Conservation (phyloP, 2,888 invertebrate species). For the Nemotelus nigrinus region DNA sequence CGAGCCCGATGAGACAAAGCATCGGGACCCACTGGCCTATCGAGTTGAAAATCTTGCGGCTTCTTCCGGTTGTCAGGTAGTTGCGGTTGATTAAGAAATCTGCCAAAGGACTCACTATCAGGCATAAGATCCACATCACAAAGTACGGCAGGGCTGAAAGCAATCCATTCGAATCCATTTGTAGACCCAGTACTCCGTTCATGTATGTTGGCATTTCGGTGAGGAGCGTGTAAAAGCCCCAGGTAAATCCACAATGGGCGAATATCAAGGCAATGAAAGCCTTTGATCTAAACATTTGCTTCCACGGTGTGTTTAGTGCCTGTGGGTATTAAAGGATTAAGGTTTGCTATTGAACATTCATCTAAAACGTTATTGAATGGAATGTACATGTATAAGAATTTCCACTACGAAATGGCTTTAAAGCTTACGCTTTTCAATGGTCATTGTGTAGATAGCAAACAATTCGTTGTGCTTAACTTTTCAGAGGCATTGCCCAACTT, state of each 20-base stretch:
- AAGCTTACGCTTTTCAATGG: no score
- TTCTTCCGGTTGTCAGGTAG: slow-evolving; percentile 60
- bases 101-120: slow-evolving; percentile 66
- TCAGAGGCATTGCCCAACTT: no score
- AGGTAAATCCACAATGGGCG: slow-evolving; percentile 75
- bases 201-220: slow-evolving; percentile 78
- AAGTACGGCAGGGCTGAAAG: slow-evolving; percentile 69
- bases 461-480: no score
- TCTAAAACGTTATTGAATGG: no score
- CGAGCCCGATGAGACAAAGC: slow-evolving; percentile 67
- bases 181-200: slow-evolving; percentile 69
- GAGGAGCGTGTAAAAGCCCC: slow-evolving; percentile 78
- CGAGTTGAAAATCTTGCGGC: slow-evolving; percentile 63
- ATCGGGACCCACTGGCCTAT: slow-evolving; percentile 68
- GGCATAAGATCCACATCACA: slow-evolving; percentile 67
- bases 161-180: slow-evolving; percentile 69
- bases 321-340: not conserved
- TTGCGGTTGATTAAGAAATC: slow-evolving; percentile 66
- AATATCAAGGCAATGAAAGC: slow-evolving; percentile 72
- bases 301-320: slow-evolving; percentile 69
- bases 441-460: no score
- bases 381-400: no score
- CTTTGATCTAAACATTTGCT: slow-evolving; percentile 70
- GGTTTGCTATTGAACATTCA: no score
- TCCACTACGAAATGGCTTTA: no score